These are phyloP conservation scores for Acrobasis consociella DNA, from an alignment of 2,888 invertebrate genomes.

Conservation along the genomic window DNA sequence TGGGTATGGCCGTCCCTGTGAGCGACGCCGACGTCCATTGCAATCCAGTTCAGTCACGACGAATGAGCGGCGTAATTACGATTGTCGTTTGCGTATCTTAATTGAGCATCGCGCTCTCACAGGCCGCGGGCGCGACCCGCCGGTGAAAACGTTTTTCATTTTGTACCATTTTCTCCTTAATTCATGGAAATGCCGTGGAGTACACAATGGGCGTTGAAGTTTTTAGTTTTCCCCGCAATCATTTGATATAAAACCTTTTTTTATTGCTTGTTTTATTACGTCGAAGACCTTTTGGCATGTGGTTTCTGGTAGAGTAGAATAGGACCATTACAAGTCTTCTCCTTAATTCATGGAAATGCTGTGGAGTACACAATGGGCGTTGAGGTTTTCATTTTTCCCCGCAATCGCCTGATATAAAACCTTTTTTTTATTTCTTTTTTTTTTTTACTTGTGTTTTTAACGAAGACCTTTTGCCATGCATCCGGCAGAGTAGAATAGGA, in stretches of 20 bases:
- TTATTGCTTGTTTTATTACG: no score
- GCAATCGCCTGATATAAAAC: no score
- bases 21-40: conserved; percentile 46
- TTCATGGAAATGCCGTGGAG: conserved; percentile 53
- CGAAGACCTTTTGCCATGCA: no score
- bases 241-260: no score
- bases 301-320: no score
- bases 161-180: conserved; percentile 69
- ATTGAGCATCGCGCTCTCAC: conserved; percentile 75
- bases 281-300: no score
- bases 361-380: conserved; percentile 42
- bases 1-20: neutral
- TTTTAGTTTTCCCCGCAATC: neutral
- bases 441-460: no score
- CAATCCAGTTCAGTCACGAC: conserved; percentile 76
- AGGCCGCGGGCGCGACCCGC: conserved; percentile 73
- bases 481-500: no score
- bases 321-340: no score
- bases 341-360: conserved; percentile 56
- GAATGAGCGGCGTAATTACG: conserved; percentile 78
- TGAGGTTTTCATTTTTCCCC: neutral
- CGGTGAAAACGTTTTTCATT: conserved; percentile 77
- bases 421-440: no score
- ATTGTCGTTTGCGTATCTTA: conserved; percentile 77
- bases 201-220: conserved; percentile 36